Evolutionary conservation across 2,888 invertebrate genomes (phyloP).

Genomic region (Agriopis aurantiaria): DNA sequence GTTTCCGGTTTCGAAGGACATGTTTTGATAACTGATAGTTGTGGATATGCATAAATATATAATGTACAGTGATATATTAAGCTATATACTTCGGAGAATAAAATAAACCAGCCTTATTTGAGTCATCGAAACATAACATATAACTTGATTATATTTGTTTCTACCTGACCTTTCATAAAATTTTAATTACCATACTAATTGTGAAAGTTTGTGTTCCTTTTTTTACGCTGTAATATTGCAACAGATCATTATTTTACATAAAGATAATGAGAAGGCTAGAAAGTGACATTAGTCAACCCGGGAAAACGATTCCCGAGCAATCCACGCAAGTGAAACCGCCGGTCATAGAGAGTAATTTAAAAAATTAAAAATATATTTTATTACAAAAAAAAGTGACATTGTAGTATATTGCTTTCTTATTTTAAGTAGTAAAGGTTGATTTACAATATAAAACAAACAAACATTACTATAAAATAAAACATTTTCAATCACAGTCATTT

Average conservation of each 20-base stretch:
- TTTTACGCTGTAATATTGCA: too few relatives aligned
- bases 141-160: not conserved
- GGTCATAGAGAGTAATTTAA: too few relatives aligned
- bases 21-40: not conserved
- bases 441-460: slow-evolving; percentile 15
- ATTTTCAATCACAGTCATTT: slow-evolving; percentile 16
- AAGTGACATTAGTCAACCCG: too few relatives aligned
- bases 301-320: too few relatives aligned
- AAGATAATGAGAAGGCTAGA: too few relatives aligned
- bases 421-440: not conserved
- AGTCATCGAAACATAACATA: not conserved
- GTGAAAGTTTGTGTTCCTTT: too few relatives aligned
- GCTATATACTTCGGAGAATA: not conserved
- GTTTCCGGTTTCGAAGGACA: slow-evolving; percentile 1
- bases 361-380: too few relatives aligned
- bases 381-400: not conserved
- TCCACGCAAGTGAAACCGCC: too few relatives aligned
- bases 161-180: too few relatives aligned
- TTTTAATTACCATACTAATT: too few relatives aligned
- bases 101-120: not conserved
- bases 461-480: slow-evolving; percentile 3
- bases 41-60: not conserved
- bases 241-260: too few relatives aligned
- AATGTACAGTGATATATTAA: not conserved
- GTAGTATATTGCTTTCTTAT: not conserved